Evolutionary conservation across 2,888 invertebrate genomes (phyloP).

Genomic region (Thysanoteuthis rhombus): DNA sequence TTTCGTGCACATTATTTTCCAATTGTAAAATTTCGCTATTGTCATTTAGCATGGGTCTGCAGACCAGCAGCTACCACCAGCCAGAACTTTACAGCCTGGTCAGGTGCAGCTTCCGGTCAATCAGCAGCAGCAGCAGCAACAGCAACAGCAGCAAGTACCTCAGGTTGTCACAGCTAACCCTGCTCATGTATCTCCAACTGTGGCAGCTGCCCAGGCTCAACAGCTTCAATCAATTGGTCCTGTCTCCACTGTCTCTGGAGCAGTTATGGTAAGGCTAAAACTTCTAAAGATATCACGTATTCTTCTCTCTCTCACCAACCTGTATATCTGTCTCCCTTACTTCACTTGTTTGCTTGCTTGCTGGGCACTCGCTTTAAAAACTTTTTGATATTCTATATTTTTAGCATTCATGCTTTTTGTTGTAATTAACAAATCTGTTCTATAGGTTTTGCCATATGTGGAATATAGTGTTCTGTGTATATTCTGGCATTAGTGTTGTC

Average conservation of each 20-base stretch:
- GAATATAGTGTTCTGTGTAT: not conserved
- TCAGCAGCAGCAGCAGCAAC: conserved; percentile 36
- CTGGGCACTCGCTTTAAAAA: not conserved
- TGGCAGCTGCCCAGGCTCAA: conserved; percentile 37
- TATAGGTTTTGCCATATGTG: not conserved
- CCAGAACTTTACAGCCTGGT: conserved; percentile 35
- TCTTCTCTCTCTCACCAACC: not conserved
- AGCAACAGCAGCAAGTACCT: conserved; percentile 37
- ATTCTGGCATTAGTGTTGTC: not conserved
- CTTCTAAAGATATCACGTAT: not conserved
- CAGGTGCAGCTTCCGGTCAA: conserved; percentile 38
- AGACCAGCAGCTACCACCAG: conserved; percentile 41
- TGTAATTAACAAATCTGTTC: not conserved
- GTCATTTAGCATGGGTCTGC: conserved; percentile 15
- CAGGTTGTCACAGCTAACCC: conserved; percentile 33
- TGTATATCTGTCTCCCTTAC: not conserved
- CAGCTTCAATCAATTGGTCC: conserved; percentile 52
- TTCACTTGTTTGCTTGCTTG: not conserved
- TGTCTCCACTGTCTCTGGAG: conserved; percentile 42
- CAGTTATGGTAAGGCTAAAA: conserved; percentile 46
- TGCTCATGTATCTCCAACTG: conserved; percentile 19
- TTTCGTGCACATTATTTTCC: too few relatives aligned
- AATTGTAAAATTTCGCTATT: not conserved
- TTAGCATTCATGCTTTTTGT: not conserved
- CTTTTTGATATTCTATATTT: not conserved